These are phyloP conservation scores for Anas capensis DNA, from an alignment of 2,797 vertebrate species.

Conservation along the genomic window DNA sequence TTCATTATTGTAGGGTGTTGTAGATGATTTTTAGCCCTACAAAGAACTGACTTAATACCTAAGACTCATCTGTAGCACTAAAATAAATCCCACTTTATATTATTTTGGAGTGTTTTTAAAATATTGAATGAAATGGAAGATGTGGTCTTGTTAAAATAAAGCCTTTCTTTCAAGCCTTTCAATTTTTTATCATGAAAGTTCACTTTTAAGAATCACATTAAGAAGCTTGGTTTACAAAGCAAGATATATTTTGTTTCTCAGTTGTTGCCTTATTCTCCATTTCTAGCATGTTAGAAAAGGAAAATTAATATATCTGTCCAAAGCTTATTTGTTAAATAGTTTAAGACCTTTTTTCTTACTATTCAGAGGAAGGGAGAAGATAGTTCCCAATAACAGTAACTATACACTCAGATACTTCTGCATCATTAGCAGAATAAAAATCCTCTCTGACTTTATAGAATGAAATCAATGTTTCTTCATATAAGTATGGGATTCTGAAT, in stretches of 20 bases:
- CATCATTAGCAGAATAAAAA: constrained; percentile 14
- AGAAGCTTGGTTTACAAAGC: constrained; percentile 52
- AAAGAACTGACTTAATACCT: background rate
- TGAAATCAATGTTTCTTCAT: constrained; percentile 1
- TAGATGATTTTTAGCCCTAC: background rate
- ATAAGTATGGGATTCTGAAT: background rate
- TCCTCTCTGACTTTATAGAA: background rate
- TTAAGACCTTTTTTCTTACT: background rate
- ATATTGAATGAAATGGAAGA: background rate
- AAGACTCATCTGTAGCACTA: background rate
- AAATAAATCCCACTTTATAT: background rate
- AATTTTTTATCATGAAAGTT: constrained; percentile 45
- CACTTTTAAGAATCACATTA: constrained; percentile 39
- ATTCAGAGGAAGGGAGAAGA: background rate
- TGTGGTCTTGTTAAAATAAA: constrained; percentile 14
- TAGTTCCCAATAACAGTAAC: background rate
- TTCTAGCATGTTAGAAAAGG: constrained; percentile 58
- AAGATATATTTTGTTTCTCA: constrained; percentile 58
- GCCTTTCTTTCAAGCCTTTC: constrained; percentile 31
- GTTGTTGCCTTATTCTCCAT: constrained; percentile 71
- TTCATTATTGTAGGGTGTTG: background rate
- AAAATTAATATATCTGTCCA: constrained; percentile 26
- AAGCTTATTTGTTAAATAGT: constrained; percentile 46
- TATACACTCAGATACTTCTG: background rate
- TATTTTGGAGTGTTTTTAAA: constrained; percentile 7